A percentile compares a stretch with the other conserved stretches of the same genome.
Conservation (phyloP, 1,140 invertebrate genomes). For the Calephelis nemesis region DNA sequence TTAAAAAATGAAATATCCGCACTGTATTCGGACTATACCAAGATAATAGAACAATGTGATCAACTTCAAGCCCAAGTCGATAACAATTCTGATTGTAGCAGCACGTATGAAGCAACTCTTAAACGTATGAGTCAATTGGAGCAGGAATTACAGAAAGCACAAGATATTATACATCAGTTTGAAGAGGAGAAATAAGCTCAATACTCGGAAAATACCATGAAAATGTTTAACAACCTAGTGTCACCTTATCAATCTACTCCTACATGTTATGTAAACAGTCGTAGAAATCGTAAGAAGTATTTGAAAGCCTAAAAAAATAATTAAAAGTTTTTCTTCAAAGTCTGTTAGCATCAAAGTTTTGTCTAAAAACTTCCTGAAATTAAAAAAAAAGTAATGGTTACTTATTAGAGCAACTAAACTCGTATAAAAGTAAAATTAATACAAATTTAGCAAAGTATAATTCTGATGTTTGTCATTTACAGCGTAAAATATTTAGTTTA, state of each 20-base stretch:
- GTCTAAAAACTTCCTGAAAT: neutral
- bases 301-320: neutral
- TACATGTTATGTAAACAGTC: neutral
- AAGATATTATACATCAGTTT: neutral
- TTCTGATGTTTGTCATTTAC: neutral
- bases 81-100: neutral
- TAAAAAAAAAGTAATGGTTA: neutral
- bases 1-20: neutral
- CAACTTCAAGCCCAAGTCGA: neutral
- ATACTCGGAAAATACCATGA: neutral
- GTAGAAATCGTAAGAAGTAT: conserved; percentile 2
- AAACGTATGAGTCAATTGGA: neutral
- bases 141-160: neutral
- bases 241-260: neutral
- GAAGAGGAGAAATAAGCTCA: neutral
- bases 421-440: neutral
- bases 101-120: neutral
- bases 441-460: neutral
- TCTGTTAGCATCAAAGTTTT: neutral
- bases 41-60: neutral
- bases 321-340: neutral
- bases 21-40: neutral
- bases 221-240: neutral
- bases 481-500: conserved; percentile 1
- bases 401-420: neutral